A percentile compares a stretch with the other conserved stretches of the same genome.
phyloP scores from a whole-genome alignment of 2,888 invertebrate species.

The Ctenicera cuprea region DNA sequence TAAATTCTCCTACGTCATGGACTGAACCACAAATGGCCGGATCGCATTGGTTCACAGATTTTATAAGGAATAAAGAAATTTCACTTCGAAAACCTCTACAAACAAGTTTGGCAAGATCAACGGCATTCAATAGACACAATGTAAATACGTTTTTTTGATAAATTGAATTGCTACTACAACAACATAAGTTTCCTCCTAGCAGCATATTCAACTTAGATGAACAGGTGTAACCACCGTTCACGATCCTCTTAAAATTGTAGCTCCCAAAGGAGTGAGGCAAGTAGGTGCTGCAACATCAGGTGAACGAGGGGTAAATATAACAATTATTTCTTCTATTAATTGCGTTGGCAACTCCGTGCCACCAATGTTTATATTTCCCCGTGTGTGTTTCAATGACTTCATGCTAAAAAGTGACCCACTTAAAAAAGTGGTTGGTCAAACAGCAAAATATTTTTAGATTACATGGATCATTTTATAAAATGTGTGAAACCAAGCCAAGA shows the following conservation, averaged over 20 bases:
- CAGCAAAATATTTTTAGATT: too few relatives aligned
- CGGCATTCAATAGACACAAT: background rate
- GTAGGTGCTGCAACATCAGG: slow-evolving; percentile 55
- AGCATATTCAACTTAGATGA: background rate
- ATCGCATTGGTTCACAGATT: background rate
- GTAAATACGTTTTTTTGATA: background rate
- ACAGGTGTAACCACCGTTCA: slow-evolving; percentile 27
- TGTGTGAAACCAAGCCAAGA: slow-evolving; percentile 39
- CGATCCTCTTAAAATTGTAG: slow-evolving; percentile 59
- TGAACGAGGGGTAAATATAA: slow-evolving; percentile 57
- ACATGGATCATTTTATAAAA: too few relatives aligned
- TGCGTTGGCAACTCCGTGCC: slow-evolving; percentile 56
- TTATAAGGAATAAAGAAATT: background rate
- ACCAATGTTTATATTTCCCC: slow-evolving; percentile 48
- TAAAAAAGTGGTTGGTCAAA: slow-evolving; percentile 58
- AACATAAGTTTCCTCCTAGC: background rate
- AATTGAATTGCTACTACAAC: background rate
- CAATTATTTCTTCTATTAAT: slow-evolving; percentile 55
- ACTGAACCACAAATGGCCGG: background rate
- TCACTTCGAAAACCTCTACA: background rate
- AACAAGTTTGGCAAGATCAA: slow-evolving; percentile 4
- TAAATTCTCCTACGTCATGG: background rate
- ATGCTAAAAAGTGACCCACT: background rate
- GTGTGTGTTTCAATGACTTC: background rate
- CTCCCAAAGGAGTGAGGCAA: slow-evolving; percentile 60